phyloP scores from a whole-genome alignment of 2,888 invertebrate species.

The Volucella inanis region DNA sequence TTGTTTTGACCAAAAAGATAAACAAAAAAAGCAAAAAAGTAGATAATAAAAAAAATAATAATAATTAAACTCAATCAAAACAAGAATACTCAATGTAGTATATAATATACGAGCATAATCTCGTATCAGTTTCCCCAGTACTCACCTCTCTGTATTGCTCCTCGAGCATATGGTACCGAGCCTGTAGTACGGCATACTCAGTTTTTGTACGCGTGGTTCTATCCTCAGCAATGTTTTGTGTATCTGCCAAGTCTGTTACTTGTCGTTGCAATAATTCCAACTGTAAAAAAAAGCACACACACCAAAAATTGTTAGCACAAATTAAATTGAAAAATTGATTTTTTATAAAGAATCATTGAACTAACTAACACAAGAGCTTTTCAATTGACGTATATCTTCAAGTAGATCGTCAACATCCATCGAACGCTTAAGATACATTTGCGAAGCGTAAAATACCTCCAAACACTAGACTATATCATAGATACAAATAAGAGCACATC shows the following conservation, averaged over 20 bases:
- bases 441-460: slow-evolving; percentile 63
- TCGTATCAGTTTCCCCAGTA: slow-evolving; percentile 16
- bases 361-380: slow-evolving; percentile 82
- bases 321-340: slow-evolving; percentile 12
- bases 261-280: slow-evolving; percentile 96
- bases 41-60: slow-evolving; percentile 14
- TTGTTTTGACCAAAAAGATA: slow-evolving; percentile 32
- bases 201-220: slow-evolving; percentile 94
- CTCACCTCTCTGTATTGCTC: slow-evolving; percentile 88
- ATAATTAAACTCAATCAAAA: slow-evolving; percentile 5
- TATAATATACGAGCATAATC: too few species aligned
- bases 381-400: slow-evolving; percentile 81
- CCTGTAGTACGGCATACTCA: slow-evolving; percentile 95
- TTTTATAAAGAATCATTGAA: slow-evolving; percentile 14
- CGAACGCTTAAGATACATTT: slow-evolving; percentile 82
- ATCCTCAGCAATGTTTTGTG: slow-evolving; percentile 93
- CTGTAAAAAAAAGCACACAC: slow-evolving; percentile 84
- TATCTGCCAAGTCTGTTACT: slow-evolving; percentile 94
- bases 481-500: not conserved
- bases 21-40: slow-evolving; percentile 21
- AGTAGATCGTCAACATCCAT: slow-evolving; percentile 83
- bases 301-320: slow-evolving; percentile 39
- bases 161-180: slow-evolving; percentile 95
- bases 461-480: slow-evolving; percentile 11
- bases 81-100: too few species aligned